Conservation (phyloP, 2,888 invertebrate species). For the Agriopis aurantiaria region DNA sequence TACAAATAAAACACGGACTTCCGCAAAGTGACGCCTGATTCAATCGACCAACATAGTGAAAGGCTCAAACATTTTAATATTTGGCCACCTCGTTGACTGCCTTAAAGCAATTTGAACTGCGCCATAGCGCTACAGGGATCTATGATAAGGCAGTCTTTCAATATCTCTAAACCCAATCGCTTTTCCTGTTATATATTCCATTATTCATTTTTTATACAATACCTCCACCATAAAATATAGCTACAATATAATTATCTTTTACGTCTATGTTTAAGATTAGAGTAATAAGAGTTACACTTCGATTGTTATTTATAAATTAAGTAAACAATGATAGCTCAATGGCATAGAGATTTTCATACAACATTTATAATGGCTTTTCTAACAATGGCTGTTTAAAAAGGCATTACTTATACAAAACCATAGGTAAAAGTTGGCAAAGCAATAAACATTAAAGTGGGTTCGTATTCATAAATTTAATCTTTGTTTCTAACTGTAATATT, state of each 20-base stretch:
- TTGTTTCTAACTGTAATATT: slow-evolving; percentile 18
- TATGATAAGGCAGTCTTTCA: no score
- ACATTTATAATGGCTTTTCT: not conserved
- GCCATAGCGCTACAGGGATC: no score
- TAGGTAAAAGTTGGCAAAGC: slow-evolving; percentile 9
- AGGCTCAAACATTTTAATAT: no score
- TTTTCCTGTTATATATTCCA: no score
- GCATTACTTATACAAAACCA: not conserved
- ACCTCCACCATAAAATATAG: no score
- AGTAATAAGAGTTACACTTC: not conserved
- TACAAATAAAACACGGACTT: no score
- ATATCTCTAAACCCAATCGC: no score
- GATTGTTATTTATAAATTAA: not conserved
- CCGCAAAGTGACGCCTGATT: no score
- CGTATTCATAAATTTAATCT: slow-evolving; percentile 12
- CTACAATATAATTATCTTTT: not conserved
- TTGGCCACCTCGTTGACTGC: no score
- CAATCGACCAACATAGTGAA: no score
- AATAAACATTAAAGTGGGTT: slow-evolving; percentile 13
- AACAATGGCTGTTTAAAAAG: not conserved
- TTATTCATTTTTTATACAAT: no score
- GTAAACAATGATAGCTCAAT: not conserved
- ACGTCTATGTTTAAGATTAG: not conserved
- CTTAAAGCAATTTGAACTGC: no score
- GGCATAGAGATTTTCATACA: not conserved